Conservation (phyloP, 1,140 invertebrate genomes). For the Drosophila mayri region DNA sequence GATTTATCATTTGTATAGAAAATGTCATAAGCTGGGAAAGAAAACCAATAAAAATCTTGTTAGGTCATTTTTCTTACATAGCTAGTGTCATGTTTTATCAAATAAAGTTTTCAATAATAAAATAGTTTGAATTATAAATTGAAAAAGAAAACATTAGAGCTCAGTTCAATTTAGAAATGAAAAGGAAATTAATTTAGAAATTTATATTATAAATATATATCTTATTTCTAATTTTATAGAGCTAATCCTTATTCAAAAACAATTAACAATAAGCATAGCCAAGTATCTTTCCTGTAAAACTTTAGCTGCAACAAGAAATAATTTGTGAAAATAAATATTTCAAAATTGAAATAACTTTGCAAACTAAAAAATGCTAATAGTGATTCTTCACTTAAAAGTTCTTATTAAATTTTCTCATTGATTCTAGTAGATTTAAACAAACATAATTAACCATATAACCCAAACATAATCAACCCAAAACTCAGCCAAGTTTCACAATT, state of each 20-base stretch:
- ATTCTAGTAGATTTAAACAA: no score
- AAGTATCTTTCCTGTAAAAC: no score
- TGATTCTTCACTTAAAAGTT: no score
- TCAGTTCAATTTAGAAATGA: neutral
- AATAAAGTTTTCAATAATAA: neutral
- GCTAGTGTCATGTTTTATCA: neutral
- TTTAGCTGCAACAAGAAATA: no score
- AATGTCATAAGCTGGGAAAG: neutral
- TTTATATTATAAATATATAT: no score
- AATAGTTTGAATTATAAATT: neutral
- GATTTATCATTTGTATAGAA: neutral
- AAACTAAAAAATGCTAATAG: no score
- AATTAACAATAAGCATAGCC: no score
- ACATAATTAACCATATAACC: no score
- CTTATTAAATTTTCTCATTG: neutral
- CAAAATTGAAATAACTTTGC: no score
- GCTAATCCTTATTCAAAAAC: no score
- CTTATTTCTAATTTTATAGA: no score
- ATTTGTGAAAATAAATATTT: no score
- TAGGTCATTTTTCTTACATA: neutral
- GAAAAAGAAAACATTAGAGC: neutral
- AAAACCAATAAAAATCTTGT: neutral
- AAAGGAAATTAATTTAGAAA: neutral
- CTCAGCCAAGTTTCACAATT: neutral
- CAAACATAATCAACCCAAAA: neutral